Evolutionary conservation across 2,888 invertebrate genomes (phyloP), one percentile per base, ranked within the genome.

Genomic region (Phanerotoma sp.): DNA sequence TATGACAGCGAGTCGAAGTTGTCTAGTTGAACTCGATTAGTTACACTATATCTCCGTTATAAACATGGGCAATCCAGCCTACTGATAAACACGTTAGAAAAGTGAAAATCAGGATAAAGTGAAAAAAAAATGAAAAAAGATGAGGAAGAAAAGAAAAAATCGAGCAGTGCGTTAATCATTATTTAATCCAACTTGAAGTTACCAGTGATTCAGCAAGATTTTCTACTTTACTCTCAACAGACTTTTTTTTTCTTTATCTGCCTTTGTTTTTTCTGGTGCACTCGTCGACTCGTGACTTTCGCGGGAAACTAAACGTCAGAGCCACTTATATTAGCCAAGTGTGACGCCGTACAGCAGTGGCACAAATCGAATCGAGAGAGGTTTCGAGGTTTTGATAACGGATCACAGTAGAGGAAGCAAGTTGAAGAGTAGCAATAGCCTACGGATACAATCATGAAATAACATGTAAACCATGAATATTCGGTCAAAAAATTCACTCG

Each of bases 231-330:
- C 16, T 44, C 35, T 51, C n/a, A 32, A 15, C 21, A 16, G 18
- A 25, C 20, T 37, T 37, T n/a, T n/a, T 38, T 45, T 45, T 38
- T 51, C 35, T 33, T 21, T 44, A 16, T 37, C 37, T 45, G n/a
- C 20, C 30, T 45, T n/a, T 16, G 37, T 37, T 33, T 42, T 40
- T 20, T 28, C 41, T 33, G 22, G 47, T 35, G 42, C 33, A 51
- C 25, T 33, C 45, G 37, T 51, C 51, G 51, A 51, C 51, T 44
- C 51, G 51, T 51, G 45, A 51, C 51, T 45, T 44, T 51, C 45
- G 45, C 37, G 45, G 35, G 20, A 45, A 45, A 51, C n/a, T n/a
- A n/a, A n/a, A n/a, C 51, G 51, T 51, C 38, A 51, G 45, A 45
- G 28, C 37, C n/a, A 45, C 11, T 51, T n/a, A n/a, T n/a, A n/a